Base-by-base conservation (phyloP, 2,888 invertebrate species). In the Lasius platythorax region DNA sequence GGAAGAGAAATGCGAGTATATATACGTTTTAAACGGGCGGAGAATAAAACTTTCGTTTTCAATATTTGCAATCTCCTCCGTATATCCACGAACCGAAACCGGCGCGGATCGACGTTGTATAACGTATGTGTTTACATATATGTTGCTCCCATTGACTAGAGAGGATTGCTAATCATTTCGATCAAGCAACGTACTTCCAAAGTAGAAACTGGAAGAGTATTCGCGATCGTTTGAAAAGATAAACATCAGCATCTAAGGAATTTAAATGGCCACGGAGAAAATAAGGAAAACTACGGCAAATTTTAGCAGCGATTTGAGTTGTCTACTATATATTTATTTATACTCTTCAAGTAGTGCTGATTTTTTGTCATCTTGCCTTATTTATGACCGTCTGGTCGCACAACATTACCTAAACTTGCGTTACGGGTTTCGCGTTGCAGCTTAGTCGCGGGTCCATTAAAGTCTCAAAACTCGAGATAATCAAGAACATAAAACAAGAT, bases 31-130 rank as follows among this genome's bases (percentile, higher is more conserved):
- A 83, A 66, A 74, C 40, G 50, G 78, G 70, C 64, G 73, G 64
- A 63, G 83, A 76, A 76, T 73, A 73, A 63, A 82, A 89, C 91
- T 91, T 89, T 91, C 90, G 85, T 90, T 91, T 90, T 91, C 91
- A 87, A 91, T 89, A 87, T 87, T 83, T 87, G 33, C 74, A 68
- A 66, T 82, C 53, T 74, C 64, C 84, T 84, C 76, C 23, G 23
- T 23, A 83, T 70, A 83, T 63, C 72, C 87, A 67, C 86, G 66
- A 63, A 83, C 83, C 75, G 63, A 75, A 46, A 63, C 75, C 46
- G n/a, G 33, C 6, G 50, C 18, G n/a, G 43, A 61, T 63, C 43
- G 43, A 40, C 40, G 68, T 78, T 67, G 40, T 76, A 76, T 66
- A 67, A 76, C 66, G 23, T 28, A 53, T n/a, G 6, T 46, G 28